These are phyloP conservation scores for Thunnus thynnus DNA, from an alignment of 2,113 vertebrate species.

Conservation along the genomic window DNA sequence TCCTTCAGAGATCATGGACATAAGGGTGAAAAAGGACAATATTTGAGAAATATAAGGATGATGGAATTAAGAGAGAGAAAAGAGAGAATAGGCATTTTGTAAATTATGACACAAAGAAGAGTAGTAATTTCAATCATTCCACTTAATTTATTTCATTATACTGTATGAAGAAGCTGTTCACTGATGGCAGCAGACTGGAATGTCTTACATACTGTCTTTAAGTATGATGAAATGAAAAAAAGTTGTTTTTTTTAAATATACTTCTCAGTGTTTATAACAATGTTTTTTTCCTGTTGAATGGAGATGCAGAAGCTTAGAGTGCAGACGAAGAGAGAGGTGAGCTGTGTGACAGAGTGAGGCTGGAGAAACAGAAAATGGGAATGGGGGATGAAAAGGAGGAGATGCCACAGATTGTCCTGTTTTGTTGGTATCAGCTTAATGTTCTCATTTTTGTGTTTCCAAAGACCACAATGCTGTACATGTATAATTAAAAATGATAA, in stretches of 20 bases:
- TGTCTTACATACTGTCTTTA: slow-evolving; percentile 30
- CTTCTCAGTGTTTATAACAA: not conserved
- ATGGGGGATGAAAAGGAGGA: no score
- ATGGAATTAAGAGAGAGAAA: not conserved
- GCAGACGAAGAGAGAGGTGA: no score
- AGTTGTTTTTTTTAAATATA: not conserved
- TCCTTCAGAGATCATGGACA: not conserved
- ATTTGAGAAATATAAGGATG: not conserved
- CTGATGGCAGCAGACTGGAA: slow-evolving; percentile 1
- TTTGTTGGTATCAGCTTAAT: no score
- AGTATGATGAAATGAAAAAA: slow-evolving; percentile 16
- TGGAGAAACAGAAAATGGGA: no score
- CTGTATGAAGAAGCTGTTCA: slow-evolving; percentile 23
- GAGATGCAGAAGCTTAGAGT: no score
- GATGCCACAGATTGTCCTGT: no score
- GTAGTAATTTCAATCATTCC: not conserved
- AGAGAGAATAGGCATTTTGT: not conserved
- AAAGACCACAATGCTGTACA: not conserved
- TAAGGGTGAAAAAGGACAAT: not conserved
- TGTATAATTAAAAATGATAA: not conserved
- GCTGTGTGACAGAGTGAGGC: no score
- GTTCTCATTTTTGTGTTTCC: no score
- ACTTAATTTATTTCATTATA: slow-evolving; percentile 38
- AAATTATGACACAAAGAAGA: not conserved
- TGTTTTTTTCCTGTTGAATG: not conserved